These are phyloP conservation scores for Pseudopodoces humilis DNA, from an alignment of 2,113 vertebrate species.

Conservation along the genomic window DNA sequence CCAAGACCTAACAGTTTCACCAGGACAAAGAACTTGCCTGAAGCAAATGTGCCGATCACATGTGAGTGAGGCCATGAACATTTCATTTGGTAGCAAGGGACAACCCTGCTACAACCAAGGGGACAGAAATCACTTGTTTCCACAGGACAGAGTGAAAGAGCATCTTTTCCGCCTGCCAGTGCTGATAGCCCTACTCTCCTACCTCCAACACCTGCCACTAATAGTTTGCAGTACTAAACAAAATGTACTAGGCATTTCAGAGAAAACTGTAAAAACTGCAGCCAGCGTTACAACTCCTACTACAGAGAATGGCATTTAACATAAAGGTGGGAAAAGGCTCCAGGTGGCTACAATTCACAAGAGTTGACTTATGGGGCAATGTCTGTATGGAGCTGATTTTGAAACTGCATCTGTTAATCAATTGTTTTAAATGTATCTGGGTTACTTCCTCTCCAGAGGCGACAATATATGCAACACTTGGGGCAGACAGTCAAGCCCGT, in stretches of 20 bases:
- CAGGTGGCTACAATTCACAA: background rate
- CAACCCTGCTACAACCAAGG: background rate
- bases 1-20: background rate
- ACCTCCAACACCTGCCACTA: background rate
- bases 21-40: background rate
- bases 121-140: background rate
- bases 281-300: background rate
- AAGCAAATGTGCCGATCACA: background rate
- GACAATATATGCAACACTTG: background rate
- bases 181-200: background rate
- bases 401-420: background rate
- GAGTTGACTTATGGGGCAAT: accelerated
- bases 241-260: background rate
- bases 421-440: background rate
- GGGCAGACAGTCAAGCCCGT: background rate
- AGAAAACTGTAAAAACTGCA: background rate
- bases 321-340: background rate
- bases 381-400: background rate
- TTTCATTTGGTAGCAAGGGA: background rate
- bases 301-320: background rate
- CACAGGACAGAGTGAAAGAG: background rate
- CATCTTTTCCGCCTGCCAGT: background rate
- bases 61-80: background rate
- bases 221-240: background rate
- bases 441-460: background rate